phyloP scores from a whole-genome alignment of 2,888 invertebrate species.

The Tupiocoris notatus region DNA sequence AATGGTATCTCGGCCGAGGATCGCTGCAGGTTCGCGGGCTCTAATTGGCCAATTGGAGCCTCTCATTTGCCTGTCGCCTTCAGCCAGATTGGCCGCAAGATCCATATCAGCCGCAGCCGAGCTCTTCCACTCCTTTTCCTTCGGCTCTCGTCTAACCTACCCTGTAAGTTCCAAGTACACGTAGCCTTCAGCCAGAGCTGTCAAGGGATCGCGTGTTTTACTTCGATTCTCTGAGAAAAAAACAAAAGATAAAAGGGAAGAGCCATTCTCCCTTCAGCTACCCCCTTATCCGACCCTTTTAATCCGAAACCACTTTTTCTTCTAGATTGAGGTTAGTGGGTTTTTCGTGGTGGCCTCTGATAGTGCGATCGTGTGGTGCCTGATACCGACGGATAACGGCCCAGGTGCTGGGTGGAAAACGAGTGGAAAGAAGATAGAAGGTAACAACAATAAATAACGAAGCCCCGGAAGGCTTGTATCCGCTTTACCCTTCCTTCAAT shows the following conservation, averaged over 20 bases:
- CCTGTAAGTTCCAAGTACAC: neutral
- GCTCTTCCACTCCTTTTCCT: neutral
- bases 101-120: neutral
- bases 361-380: neutral
- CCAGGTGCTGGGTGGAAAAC: neutral
- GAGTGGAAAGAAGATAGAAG: neutral
- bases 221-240: constrained; percentile 4
- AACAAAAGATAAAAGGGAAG: neutral
- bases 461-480: neutral
- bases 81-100: constrained; percentile 27
- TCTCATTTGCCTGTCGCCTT: constrained; percentile 32
- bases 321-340: neutral
- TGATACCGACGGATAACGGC: neutral
- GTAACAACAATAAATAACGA: constrained; percentile 5
- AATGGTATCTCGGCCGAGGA: constrained; percentile 16
- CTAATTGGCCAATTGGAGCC: constrained; percentile 31
- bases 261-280: neutral
- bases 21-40: constrained; percentile 24
- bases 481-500: neutral
- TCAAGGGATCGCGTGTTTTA: constrained; percentile 20
- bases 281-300: neutral
- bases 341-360: neutral
- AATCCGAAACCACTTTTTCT: neutral
- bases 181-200: neutral
- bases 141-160: neutral